These are phyloP conservation scores for Bellardia pandia DNA, from an alignment of 2,888 invertebrate genomes.

Conservation along the genomic window DNA sequence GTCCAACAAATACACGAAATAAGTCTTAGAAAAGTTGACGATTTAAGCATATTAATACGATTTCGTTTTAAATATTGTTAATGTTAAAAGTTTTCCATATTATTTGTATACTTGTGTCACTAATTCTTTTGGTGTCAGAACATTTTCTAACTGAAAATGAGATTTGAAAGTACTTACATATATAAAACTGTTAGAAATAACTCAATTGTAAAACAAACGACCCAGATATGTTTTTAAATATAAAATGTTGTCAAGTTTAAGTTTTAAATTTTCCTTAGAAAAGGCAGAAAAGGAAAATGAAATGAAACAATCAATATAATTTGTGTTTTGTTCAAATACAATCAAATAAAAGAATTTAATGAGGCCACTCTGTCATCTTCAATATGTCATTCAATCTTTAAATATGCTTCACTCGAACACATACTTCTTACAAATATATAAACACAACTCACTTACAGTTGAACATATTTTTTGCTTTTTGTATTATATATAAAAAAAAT, in stretches of 20 bases:
- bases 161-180: constrained; percentile 36
- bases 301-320: constrained; percentile 11
- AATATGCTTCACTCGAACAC: too few relatives aligned
- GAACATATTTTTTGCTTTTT: too few relatives aligned
- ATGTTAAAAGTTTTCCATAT: constrained; percentile 46
- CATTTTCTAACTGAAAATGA: not conserved
- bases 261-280: not conserved
- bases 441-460: too few relatives aligned
- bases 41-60: constrained; percentile 59
- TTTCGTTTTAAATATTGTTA: constrained; percentile 56
- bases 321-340: constrained; percentile 32
- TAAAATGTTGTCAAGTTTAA: not conserved
- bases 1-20: not conserved
- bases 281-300: not conserved
- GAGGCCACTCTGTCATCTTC: constrained; percentile 64
- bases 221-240: not conserved
- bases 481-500: constrained; percentile 1
- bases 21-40: constrained; percentile 25
- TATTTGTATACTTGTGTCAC: not conserved
- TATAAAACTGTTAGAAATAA: not conserved
- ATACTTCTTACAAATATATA: too few relatives aligned
- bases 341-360: constrained; percentile 55
- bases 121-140: not conserved
- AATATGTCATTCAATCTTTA: constrained; percentile 43
- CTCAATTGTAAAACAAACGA: not conserved